Evolutionary conservation across 2,888 invertebrate genomes (phyloP).

Genomic region (Hypena proboscidalis): DNA sequence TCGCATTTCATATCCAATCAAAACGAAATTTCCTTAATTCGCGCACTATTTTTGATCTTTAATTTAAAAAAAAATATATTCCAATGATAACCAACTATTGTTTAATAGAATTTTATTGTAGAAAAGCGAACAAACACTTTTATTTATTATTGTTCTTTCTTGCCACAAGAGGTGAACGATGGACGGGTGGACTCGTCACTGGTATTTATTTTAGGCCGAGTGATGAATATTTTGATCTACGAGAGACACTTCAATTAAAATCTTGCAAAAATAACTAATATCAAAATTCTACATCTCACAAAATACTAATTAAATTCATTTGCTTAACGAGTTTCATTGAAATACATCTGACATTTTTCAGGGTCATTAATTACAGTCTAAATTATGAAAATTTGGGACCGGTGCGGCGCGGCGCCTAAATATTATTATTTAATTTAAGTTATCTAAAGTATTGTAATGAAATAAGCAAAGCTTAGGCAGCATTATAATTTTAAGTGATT

Average conservation of each 20-base stretch:
- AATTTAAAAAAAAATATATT: too few relatives aligned
- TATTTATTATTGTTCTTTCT: too few relatives aligned
- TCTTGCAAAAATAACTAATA: neutral
- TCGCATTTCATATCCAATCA: too few relatives aligned
- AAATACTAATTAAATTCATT: slow-evolving; percentile 24
- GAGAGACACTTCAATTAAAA: neutral
- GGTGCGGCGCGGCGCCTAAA: slow-evolving; percentile 10
- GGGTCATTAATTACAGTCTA: slow-evolving; percentile 21
- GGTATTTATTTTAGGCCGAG: too few relatives aligned
- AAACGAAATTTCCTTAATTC: too few relatives aligned
- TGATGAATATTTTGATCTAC: too few relatives aligned
- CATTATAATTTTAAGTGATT: slow-evolving; percentile 1
- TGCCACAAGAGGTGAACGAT: too few relatives aligned
- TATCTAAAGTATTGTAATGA: slow-evolving; percentile 7
- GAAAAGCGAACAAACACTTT: too few relatives aligned
- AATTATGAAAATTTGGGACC: slow-evolving; percentile 21
- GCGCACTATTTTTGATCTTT: too few relatives aligned
- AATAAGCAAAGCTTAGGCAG: slow-evolving; percentile 2
- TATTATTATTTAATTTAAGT: slow-evolving; percentile 24
- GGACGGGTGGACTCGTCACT: too few relatives aligned
- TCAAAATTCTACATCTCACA: slow-evolving; percentile 8
- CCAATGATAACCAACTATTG: too few relatives aligned
- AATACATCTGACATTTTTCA: slow-evolving; percentile 21
- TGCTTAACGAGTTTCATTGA: slow-evolving; percentile 34
- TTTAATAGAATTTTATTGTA: too few relatives aligned